phyloP scores from a whole-genome alignment of 2,113 vertebrate genomes.

The Cyanoramphus novaezelandiae region DNA sequence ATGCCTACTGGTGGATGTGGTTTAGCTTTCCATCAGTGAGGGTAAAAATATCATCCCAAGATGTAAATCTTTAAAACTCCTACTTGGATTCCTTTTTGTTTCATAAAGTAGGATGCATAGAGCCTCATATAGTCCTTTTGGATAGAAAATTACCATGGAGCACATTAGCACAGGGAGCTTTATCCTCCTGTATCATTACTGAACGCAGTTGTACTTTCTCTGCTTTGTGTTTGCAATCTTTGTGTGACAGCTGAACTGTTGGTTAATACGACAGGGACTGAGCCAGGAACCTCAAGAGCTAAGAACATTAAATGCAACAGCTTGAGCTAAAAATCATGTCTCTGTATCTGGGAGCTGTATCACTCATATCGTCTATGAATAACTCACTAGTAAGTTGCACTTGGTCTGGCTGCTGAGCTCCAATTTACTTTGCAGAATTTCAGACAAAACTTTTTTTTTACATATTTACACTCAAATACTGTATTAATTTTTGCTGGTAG shows the following conservation, averaged over 20 bases:
- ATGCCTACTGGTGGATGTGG: background rate
- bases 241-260: background rate
- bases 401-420: background rate
- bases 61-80: background rate
- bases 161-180: background rate
- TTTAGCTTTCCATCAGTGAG: background rate
- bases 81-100: background rate
- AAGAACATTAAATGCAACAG: background rate
- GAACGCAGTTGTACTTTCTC: background rate
- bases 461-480: background rate
- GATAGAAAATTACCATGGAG: background rate
- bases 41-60: background rate
- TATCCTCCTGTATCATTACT: background rate
- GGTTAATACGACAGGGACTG: background rate
- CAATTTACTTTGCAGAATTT: background rate
- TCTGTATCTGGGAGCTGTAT: background rate
- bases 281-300: background rate
- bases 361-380: background rate
- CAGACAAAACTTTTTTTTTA: background rate
- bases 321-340: background rate
- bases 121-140: background rate
- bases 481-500: background rate
- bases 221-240: background rate
- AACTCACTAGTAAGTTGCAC: background rate
- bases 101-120: background rate